These are phyloP conservation scores for Onychorhynchus coronatus DNA, from an alignment of 2,113 vertebrate genomes.

Conservation along the genomic window DNA sequence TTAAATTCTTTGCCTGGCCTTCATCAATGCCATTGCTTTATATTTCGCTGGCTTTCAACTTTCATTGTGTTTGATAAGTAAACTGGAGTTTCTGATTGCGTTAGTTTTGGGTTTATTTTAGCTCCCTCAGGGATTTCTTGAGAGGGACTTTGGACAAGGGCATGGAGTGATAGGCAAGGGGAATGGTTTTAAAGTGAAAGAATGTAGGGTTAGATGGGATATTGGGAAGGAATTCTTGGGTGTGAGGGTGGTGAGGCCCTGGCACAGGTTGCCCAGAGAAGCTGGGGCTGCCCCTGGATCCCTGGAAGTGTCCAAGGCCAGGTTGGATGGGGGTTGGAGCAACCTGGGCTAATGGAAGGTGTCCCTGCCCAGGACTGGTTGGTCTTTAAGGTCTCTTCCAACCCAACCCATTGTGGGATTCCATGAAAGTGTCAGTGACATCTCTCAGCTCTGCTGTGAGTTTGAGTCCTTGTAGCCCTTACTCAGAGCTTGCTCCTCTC, in stretches of 20 bases:
- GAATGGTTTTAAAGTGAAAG: neutral
- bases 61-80: neutral
- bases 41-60: fast-evolving
- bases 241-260: neutral
- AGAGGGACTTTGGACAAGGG: neutral
- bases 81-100: neutral
- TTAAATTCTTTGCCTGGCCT: neutral
- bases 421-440: neutral
- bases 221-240: neutral
- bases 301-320: too few relatives aligned
- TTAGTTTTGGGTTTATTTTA: neutral
- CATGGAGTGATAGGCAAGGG: neutral
- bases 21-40: neutral
- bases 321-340: too few relatives aligned
- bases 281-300: too few relatives aligned
- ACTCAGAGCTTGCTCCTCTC: neutral
- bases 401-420: neutral
- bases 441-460: neutral
- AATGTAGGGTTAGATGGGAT: neutral
- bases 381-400: neutral
- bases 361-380: too few relatives aligned
- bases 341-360: too few relatives aligned
- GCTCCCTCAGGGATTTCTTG: neutral
- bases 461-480: neutral
- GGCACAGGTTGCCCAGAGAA: too few relatives aligned